Evolutionary conservation across 2,888 invertebrate genomes (phyloP).

Genomic region (Boloria euphrosyne): DNA sequence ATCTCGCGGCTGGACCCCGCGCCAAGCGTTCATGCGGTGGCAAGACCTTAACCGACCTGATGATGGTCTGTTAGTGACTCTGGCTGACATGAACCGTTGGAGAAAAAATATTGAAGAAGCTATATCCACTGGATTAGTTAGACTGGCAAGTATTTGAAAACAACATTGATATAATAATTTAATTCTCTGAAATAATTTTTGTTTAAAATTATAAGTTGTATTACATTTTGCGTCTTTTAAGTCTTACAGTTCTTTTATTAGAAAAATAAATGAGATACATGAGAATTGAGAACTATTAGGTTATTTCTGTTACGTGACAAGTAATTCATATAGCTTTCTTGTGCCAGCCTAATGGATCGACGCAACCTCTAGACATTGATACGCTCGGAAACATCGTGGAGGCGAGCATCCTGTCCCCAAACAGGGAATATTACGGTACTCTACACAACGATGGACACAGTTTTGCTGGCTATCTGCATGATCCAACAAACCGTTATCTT

Average conservation of each 20-base stretch:
- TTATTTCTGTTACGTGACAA: no score
- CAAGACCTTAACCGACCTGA: slow-evolving; percentile 85
- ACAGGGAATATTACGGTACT: slow-evolving; percentile 85
- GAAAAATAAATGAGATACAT: no score
- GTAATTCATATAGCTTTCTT: slow-evolving; percentile 23
- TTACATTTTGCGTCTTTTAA: no score
- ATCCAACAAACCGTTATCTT: slow-evolving; percentile 87
- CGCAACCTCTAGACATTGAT: slow-evolving; percentile 83
- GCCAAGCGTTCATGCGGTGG: slow-evolving; percentile 83
- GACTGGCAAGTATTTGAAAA: slow-evolving; percentile 68
- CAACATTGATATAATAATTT: not conserved
- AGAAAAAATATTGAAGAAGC: slow-evolving; percentile 88
- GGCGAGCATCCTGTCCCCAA: slow-evolving; percentile 84
- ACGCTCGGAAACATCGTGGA: slow-evolving; percentile 88
- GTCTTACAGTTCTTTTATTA: no score
- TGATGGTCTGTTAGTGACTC: slow-evolving; percentile 82
- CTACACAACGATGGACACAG: slow-evolving; percentile 89
- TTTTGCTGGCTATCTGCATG: slow-evolving; percentile 86
- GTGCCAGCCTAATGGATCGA: slow-evolving; percentile 73
- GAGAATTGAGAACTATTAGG: no score
- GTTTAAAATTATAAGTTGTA: not conserved
- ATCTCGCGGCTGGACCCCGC: slow-evolving; percentile 88
- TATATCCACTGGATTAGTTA: slow-evolving; percentile 86
- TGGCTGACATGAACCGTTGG: slow-evolving; percentile 88
- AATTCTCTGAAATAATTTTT: not conserved